Base-by-base conservation (phyloP, 2,888 invertebrate species). In the Anthophora plumipes region DNA sequence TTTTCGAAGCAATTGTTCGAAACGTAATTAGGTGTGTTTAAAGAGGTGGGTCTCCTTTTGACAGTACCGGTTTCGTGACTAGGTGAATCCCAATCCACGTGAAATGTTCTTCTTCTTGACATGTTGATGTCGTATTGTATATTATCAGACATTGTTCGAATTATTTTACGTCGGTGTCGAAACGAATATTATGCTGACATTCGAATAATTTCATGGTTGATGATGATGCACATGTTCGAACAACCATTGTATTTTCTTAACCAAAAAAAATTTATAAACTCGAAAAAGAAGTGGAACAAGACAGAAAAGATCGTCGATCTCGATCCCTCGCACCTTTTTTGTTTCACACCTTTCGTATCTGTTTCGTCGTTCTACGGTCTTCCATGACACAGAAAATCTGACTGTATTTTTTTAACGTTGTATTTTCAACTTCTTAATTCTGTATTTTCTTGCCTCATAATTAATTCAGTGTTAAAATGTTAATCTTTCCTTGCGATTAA, bases 31-130 rank as follows among this genome's bases (percentile, higher is more conserved):
- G 88, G 67, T 17, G 85, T 88, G 60, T 83, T 91, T 75, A 94
- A 94, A 0, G 96, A 96, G 43, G 94, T 94, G 70, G 96, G 95
- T 84, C 96, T 94, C 85, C 96, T 94, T 91, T 96, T 96, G 5
- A 96, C 96, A 1, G 96, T 97, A 17, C 96, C 96, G 0, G 96
- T 97, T 91, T 95, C 95, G 43, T 95, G 94, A 37, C 96, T 96
- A 50, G 96, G 96, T 37, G 95, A 96, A 91, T 96, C 96, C 96
- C 96, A 97, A 91, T 96, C 96, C 83, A 96, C 92, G 93, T 91
- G 91, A 54, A 90, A 91, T 2, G 90, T 91, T 59, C 89, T 84
- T 71, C 91, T 88, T 61, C 89, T 91, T 22, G 88, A 75, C 89
- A 90, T 90, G 5, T 6, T 12, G 17, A 48, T 7, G 12, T 17